Conservation (phyloP, 92 coral and sea anemone species). For the Porites divaricata region DNA sequence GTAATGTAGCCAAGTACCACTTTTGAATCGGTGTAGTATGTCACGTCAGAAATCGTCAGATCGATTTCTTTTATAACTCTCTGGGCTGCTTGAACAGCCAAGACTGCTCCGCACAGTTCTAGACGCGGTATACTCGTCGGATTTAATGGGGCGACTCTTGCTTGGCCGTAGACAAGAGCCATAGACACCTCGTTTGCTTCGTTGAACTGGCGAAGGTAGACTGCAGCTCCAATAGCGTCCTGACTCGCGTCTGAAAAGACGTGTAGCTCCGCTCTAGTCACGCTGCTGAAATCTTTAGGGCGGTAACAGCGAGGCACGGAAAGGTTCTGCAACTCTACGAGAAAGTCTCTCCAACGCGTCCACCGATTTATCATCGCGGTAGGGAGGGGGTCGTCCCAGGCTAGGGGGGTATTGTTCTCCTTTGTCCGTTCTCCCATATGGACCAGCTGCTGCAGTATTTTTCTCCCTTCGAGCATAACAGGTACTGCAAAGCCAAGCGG, state of each 20-base stretch:
- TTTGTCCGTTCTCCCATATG: conserved; percentile 32
- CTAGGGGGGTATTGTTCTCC: conserved; percentile 34
- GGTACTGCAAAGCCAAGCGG: conserved; percentile 51
- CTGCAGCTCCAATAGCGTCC: conserved; percentile 33
- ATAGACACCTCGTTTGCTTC: conserved; percentile 30
- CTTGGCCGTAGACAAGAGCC: conserved; percentile 55
- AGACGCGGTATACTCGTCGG: conserved; percentile 40
- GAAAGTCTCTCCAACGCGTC: conserved; percentile 39
- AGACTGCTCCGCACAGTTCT: conserved; percentile 50
- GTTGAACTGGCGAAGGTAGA: conserved; percentile 51
- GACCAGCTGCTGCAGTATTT: conserved; percentile 42
- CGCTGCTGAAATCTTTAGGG: conserved; percentile 26
- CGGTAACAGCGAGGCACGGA: conserved; percentile 39
- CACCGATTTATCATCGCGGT: conserved; percentile 20
- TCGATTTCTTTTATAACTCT: conserved; percentile 47
- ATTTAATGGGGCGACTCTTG: conserved; percentile 34
- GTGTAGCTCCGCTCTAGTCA: conserved; percentile 36
- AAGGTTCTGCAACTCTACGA: conserved; percentile 19
- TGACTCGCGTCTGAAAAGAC: conserved; percentile 40
- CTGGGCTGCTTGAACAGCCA: conserved; percentile 50
- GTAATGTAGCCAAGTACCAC: conserved; percentile 56
- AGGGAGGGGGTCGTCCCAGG: conserved; percentile 53
- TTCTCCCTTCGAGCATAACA: conserved; percentile 35
- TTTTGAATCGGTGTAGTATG: conserved; percentile 57
- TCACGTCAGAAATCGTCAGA: conserved; percentile 41